Evolutionary conservation across 1,140 invertebrate species (phyloP), one percentile per base, ranked within the genome.

Genomic region (Tetramorium simillimum): DNA sequence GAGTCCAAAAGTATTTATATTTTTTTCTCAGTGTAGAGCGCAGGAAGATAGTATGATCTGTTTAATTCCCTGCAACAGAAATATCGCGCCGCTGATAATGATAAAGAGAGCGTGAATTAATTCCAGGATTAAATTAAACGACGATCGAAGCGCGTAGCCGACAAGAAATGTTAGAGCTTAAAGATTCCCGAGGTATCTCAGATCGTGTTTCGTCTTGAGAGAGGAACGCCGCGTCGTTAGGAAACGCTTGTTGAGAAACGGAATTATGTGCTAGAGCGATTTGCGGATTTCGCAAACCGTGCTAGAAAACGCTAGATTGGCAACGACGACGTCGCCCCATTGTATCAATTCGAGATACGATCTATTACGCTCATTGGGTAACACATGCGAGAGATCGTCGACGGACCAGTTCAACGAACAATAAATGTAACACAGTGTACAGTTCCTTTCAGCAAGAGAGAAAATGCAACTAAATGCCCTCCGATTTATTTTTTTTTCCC

Each of bases 361-460:
- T 77, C 60, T 63, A 67, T 37, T 24, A n/a, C n/a, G n/a, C 72
- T 43, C 60, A 46, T 77, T 43, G 33, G 16, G 49, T 24, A 77
- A 78, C 51, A 78, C 51, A 33, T 69, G 43, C 69, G 69, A 67
- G 69, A 67, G 53, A 72, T 73, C 33, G 72, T 16, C 46, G 65
- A 82, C 69, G 40, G 60, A 87, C 60, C 80, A 87, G 43, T 87
- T 69, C 80, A 73, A 87, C 49, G 70, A 87, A 87, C 80, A 85
- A 87, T 87, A 87, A 67, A 85, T 84, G 69, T 72, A 86, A 73
- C 21, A 73, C 33, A 72, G 14, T 43, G 73, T 69, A 92, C 85
- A 91, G 86, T 91, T 89, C 88, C 77, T 92, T 91, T 73, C 73
- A 85, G 65, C 85, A 85, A 78, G 18, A 46, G 65, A 24, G 65